phyloP scores from a whole-genome alignment of 1,140 invertebrate species.

The Hylyphantes graminicola region DNA sequence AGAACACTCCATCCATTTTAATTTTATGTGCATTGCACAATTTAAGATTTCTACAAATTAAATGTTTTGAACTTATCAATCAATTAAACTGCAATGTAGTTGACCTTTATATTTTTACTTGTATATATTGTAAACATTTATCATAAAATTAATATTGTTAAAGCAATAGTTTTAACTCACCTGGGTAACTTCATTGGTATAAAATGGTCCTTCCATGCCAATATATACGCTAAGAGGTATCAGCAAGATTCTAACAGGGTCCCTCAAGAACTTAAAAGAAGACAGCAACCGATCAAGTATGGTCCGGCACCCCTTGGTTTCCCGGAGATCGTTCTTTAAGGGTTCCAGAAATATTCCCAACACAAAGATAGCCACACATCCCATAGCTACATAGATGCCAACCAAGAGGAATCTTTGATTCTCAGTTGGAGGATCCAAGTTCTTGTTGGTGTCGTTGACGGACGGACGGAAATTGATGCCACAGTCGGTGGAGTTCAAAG shows the following conservation, averaged over 20 bases:
- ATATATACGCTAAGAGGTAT: conserved; percentile 96
- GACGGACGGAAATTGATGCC: neutral
- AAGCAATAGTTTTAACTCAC: conserved; percentile 69
- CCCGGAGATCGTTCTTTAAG: conserved; percentile 67
- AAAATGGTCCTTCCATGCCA: conserved; percentile 96
- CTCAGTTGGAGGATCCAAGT: conserved; percentile 67
- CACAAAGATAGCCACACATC: conserved; percentile 84
- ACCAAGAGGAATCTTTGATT: conserved; percentile 87
- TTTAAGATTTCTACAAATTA: too few relatives aligned
- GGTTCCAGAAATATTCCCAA: conserved; percentile 87
- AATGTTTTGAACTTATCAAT: too few relatives aligned
- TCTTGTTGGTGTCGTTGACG: conserved; percentile 4
- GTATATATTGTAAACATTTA: too few relatives aligned
- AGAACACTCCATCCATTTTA: too few relatives aligned
- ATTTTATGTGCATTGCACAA: too few relatives aligned
- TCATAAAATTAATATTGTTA: too few relatives aligned
- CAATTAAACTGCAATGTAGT: too few relatives aligned
- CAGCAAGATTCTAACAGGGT: conserved; percentile 87
- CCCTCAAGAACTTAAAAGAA: conserved; percentile 83
- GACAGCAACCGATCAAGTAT: neutral
- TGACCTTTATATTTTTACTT: too few relatives aligned
- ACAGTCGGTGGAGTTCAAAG: neutral
- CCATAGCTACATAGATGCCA: conserved; percentile 88
- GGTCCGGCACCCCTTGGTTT: conserved; percentile 72
- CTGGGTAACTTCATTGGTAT: conserved; percentile 93